These are phyloP conservation scores for Tetrapedia diversipes DNA, from an alignment of 2,888 invertebrate genomes.

Conservation along the genomic window DNA sequence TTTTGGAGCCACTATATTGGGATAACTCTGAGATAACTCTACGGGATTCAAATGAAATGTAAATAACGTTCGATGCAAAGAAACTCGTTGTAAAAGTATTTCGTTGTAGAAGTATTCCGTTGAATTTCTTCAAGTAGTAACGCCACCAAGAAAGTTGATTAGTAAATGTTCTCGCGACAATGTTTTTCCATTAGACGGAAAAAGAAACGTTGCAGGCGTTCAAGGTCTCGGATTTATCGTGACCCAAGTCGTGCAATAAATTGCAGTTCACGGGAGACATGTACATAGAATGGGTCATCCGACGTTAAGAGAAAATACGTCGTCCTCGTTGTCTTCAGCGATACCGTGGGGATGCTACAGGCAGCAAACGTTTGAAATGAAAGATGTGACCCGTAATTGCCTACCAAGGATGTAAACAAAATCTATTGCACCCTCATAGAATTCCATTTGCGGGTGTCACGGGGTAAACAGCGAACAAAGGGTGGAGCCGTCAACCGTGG, in stretches of 20 bases:
- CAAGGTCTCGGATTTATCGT: not conserved
- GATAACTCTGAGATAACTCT: too few relatives aligned
- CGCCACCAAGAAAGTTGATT: too few relatives aligned
- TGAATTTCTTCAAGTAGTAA: too few relatives aligned
- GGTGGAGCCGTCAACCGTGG: not conserved
- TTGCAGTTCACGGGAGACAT: not conserved
- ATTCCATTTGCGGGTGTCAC: slow-evolving; percentile 3
- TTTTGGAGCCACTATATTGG: too few relatives aligned
- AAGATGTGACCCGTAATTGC: slow-evolving; percentile 17
- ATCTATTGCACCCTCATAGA: not conserved
- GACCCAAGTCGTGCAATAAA: slow-evolving; percentile 2
- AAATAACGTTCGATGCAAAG: too few relatives aligned
- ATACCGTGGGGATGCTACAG: not conserved
- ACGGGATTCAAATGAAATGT: too few relatives aligned
- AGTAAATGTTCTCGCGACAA: too few relatives aligned
- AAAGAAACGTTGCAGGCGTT: not conserved
- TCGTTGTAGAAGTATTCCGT: too few relatives aligned
- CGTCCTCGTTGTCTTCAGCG: not conserved
- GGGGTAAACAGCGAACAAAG: not conserved
- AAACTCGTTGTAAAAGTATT: too few relatives aligned
- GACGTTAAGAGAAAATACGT: not conserved
- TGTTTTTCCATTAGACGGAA: slow-evolving; percentile 2
- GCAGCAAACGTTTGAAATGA: slow-evolving; percentile 15
- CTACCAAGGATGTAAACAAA: not conserved
- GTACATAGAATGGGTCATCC: not conserved